A percentile compares a stretch with the other conserved stretches of the same genome.
Conservation (phyloP, 2,797 vertebrate species). For the Euthynnus affinis region DNA sequence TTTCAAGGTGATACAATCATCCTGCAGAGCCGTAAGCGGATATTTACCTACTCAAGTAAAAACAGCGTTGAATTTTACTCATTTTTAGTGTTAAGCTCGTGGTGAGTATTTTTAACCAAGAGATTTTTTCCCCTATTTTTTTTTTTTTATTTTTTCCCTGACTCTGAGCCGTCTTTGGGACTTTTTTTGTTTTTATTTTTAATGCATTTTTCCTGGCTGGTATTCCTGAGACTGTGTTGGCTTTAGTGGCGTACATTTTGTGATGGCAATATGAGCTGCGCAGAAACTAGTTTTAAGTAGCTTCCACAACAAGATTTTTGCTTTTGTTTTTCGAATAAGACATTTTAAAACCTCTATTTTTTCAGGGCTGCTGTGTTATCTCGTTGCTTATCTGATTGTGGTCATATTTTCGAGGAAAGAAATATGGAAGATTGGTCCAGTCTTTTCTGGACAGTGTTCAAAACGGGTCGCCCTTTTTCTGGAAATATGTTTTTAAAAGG, state of each 20-base stretch:
- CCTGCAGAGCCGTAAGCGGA: conserved; percentile 64
- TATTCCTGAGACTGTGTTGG: conserved; percentile 76
- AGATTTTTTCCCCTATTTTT: conserved; percentile 76
- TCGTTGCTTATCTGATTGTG: conserved; percentile 61
- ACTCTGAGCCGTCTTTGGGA: conserved; percentile 83
- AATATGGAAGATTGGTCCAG: conserved; percentile 66
- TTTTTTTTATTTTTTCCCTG: conserved; percentile 66
- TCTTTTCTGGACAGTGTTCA: conserved; percentile 70
- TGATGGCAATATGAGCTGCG: conserved; percentile 70
- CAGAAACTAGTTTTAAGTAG: conserved; percentile 65
- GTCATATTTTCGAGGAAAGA: conserved; percentile 62
- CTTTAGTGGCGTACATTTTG: conserved; percentile 84
- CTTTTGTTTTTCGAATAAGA: conserved; percentile 65
- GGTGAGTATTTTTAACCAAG: conserved; percentile 87
- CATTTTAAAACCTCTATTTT: conserved; percentile 58
- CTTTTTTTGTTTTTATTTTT: conserved; percentile 82
- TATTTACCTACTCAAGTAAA: conserved; percentile 67
- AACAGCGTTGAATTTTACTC: conserved; percentile 80
- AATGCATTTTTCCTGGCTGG: conserved; percentile 79
- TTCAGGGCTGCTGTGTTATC: conserved; percentile 53
- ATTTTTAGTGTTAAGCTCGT: conserved; percentile 86
- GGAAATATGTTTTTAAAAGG: conserved; percentile 64
- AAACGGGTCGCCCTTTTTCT: conserved; percentile 65
- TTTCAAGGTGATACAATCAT: conserved; percentile 74
- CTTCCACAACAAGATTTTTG: conserved; percentile 64